A percentile compares a stretch with the other conserved stretches of the same genome.
Conservation (phyloP, 2,797 vertebrate genomes). For the Gymnothorax reevesii region DNA sequence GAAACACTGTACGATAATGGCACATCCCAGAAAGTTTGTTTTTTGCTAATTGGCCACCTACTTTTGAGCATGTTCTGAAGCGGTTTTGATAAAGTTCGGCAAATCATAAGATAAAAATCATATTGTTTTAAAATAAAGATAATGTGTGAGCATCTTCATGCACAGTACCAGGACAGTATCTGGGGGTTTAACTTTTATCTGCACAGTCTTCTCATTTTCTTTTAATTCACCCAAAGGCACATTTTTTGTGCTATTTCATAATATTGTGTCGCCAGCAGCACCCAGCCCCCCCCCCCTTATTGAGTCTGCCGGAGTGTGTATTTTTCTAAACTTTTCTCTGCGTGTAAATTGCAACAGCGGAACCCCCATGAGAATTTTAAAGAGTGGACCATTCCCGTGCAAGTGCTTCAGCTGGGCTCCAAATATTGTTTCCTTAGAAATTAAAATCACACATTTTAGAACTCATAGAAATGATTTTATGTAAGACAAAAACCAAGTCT, state of each 20-base stretch:
- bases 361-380: background rate
- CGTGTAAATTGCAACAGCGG: background rate
- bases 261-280: background rate
- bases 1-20: background rate
- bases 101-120: background rate
- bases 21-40: background rate
- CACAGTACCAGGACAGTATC: background rate
- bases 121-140: background rate
- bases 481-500: conserved; percentile 57
- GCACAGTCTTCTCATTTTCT: background rate
- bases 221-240: background rate
- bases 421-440: conserved; percentile 34
- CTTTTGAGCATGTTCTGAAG: background rate
- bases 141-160: background rate
- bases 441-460: conserved; percentile 53
- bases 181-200: background rate
- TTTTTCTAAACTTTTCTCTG: background rate
- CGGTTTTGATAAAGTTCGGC: background rate
- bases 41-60: background rate
- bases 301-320: background rate
- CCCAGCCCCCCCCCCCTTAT: background rate
- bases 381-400: background rate
- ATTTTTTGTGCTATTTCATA: background rate
- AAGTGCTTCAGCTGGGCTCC: background rate
- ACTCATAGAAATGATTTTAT: conserved; percentile 50